A percentile compares a stretch with the other conserved stretches of the same genome.
Evolutionary conservation across 1,140 invertebrate species (phyloP).

Genomic region (Sinella curviseta): DNA sequence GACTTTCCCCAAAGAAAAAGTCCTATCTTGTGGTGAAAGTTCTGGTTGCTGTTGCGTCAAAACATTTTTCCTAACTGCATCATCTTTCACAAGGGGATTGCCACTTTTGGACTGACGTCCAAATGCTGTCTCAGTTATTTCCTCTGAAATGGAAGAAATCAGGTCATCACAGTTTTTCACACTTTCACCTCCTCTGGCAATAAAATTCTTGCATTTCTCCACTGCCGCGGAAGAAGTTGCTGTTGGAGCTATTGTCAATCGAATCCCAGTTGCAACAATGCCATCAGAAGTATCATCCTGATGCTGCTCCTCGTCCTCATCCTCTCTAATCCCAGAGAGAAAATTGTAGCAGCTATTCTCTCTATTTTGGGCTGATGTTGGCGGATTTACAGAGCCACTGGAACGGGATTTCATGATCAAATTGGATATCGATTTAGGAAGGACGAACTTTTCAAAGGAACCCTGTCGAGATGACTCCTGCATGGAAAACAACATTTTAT

Average conservation of each 20-base stretch:
- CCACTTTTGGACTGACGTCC: neutral
- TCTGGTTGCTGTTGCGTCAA: neutral
- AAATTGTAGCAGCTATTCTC: slow-evolving; percentile 8
- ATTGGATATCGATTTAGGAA: slow-evolving; percentile 21
- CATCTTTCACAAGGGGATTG: neutral
- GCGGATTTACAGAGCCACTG: slow-evolving; percentile 19
- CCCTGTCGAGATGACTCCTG: neutral
- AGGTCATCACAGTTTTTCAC: neutral
- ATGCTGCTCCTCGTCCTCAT: slow-evolving; percentile 17
- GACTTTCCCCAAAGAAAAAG: neutral
- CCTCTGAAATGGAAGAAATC: neutral
- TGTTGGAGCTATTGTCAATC: neutral
- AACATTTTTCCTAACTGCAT: neutral
- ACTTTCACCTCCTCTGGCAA: slow-evolving; percentile 2
- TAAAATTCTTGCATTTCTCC: neutral
- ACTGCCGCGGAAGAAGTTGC: neutral
- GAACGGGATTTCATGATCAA: slow-evolving; percentile 20
- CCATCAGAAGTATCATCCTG: neutral
- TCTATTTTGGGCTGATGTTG: neutral
- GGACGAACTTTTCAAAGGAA: neutral
- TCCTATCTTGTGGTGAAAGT: neutral
- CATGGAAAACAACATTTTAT: neutral
- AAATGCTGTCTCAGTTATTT: neutral
- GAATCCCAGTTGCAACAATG: neutral
- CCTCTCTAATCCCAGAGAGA: slow-evolving; percentile 3